Evolutionary conservation across 2,797 vertebrate genomes (phyloP), one percentile per base, ranked within the genome.

Genomic region (Scolopax bukidnonensis): DNA sequence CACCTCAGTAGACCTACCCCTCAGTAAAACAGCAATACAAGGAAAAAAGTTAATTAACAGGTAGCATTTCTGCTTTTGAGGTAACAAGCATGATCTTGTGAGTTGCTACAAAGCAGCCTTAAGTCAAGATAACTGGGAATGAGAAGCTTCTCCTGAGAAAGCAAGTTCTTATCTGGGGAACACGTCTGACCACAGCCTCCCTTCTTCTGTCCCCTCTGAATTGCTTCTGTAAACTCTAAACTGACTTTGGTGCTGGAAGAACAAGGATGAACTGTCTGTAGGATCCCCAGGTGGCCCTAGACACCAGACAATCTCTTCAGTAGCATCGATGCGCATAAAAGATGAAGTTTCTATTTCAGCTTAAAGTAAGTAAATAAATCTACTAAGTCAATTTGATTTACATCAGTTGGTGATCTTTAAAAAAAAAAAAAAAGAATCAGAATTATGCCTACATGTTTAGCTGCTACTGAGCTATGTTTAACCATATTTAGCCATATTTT

Each of bases 171-270:
- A 6, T 12, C 12, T 13, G 3, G 33, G 33, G 36, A n/a, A 51
- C 7, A 4, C 1, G 1, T 19, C n/a, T 59, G 24, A 48, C 6
- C 40, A 65, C 11, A 4, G 2, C 21, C 38, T 54, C 40, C 19
- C 54, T 64, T 59, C 24, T 40, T 88, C 38, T 50, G 24, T 56
- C 40, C 16, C 17, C 15, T 93, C 75, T 63, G 24, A 82, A 21
- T 13, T 51, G 30, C 23, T 84, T 17, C 38, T 50, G 5, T 41
- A 21, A 84, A 48, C 33, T 48, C 27, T 32, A 24, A n/a, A 24
- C 6, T 68, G 61, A 25, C 11, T 69, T 87, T 59, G 27, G 5
- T 51, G 43, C 28, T n/a, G 38, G 51, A 82, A 70, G 27, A 60
- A 33, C 23, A 63, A 74, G 51, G 30, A 20, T 48, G 48, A 92